Conservation (phyloP, 2,797 vertebrate genomes). For the Philypnodon macrostomus region DNA sequence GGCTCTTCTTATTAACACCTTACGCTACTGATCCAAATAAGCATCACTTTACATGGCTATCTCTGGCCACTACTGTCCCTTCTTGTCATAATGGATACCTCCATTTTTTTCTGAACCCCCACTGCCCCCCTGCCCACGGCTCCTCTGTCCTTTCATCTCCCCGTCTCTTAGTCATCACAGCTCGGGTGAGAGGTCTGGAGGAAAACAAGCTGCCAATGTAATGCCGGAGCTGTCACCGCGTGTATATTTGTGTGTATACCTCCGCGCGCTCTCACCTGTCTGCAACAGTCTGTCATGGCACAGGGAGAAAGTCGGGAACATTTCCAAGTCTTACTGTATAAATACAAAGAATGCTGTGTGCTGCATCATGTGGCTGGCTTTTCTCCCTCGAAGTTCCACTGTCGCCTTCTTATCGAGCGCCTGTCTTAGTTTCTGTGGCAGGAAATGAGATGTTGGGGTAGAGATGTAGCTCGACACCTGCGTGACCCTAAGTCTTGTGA, state of each 20-base stretch:
- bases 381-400: slow-evolving; percentile 35
- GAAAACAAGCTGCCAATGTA: slow-evolving; percentile 68
- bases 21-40: too few species aligned
- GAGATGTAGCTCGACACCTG: too few species aligned
- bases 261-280: slow-evolving; percentile 57
- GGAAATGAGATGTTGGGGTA: slow-evolving; percentile 52
- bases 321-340: slow-evolving; percentile 57
- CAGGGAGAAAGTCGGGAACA: slow-evolving; percentile 44
- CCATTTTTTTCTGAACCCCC: too few species aligned
- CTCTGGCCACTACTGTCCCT: slow-evolving; percentile 22
- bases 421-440: slow-evolving; percentile 52
- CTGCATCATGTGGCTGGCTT: too few species aligned
- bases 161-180: slow-evolving; percentile 65
- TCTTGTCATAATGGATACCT: slow-evolving; percentile 33
- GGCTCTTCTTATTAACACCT: too few species aligned
- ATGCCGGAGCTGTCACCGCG: slow-evolving; percentile 58
- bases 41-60: too few species aligned
- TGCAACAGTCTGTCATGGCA: slow-evolving; percentile 47
- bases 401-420: slow-evolving; percentile 52
- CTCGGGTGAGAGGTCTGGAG: slow-evolving; percentile 63
- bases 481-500: slow-evolving; percentile 49
- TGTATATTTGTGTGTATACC: slow-evolving; percentile 31
- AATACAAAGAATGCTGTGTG: slow-evolving; percentile 38
- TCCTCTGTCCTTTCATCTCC: slow-evolving; percentile 57
- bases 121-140: slow-evolving; percentile 39